These are phyloP conservation scores for Antheraea pernyi DNA, from an alignment of 1,140 invertebrate species.

Conservation along the genomic window DNA sequence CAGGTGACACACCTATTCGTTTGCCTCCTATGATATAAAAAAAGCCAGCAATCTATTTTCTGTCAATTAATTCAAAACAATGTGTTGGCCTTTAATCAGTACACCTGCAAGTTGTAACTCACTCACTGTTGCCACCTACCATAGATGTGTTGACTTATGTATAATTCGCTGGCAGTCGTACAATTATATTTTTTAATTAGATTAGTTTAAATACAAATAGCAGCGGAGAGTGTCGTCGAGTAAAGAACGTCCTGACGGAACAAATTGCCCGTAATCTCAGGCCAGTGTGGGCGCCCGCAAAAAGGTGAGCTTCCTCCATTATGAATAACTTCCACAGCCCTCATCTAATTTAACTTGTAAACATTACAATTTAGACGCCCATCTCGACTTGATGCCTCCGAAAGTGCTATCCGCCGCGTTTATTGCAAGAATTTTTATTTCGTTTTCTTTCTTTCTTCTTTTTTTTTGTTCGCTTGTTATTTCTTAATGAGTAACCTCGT, in stretches of 20 bases:
- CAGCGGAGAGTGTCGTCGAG: neutral
- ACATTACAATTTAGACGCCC: conserved; percentile 57
- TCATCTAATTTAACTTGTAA: conserved; percentile 64
- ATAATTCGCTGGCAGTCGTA: neutral
- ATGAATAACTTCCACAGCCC: conserved; percentile 51
- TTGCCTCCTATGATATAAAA: too few relatives aligned
- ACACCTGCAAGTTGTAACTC: too few relatives aligned
- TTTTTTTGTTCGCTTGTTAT: conserved; percentile 44
- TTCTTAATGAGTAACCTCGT: conserved; percentile 40
- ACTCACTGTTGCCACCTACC: too few relatives aligned
- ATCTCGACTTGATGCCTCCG: conserved; percentile 50
- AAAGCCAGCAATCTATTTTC: too few relatives aligned
- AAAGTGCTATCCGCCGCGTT: conserved; percentile 53
- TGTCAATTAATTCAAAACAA: too few relatives aligned
- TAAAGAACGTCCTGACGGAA: conserved; percentile 22
- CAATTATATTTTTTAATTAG: neutral
- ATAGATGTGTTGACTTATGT: neutral
- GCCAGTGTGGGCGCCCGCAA: conserved; percentile 31
- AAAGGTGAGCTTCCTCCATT: conserved; percentile 47
- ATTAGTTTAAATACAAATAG: neutral
- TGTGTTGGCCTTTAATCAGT: too few relatives aligned
- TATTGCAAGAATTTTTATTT: conserved; percentile 45
- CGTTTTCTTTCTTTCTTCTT: conserved; percentile 27
- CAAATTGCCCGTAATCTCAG: conserved; percentile 49
- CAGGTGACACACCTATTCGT: too few relatives aligned